These are phyloP conservation scores for Megalops atlanticus DNA, from an alignment of 2,113 vertebrate species.

Conservation along the genomic window DNA sequence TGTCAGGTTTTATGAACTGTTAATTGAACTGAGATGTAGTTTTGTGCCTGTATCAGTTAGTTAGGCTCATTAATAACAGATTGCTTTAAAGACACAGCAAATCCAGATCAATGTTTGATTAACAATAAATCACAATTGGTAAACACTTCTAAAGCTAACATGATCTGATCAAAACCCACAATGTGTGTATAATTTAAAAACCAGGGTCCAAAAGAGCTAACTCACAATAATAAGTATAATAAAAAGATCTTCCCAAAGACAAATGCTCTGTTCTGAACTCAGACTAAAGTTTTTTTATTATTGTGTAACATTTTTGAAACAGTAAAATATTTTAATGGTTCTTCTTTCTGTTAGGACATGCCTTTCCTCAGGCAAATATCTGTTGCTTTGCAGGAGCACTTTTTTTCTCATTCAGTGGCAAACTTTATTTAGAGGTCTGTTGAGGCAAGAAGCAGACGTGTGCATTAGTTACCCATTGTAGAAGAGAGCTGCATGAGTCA, in stretches of 20 bases:
- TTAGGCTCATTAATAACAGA: not conserved
- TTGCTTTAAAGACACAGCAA: not conserved
- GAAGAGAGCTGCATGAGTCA: not conserved
- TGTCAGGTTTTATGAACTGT: no score
- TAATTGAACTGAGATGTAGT: no score
- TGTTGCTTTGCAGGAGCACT: not conserved
- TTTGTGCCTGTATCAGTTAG: no score
- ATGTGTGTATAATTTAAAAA: no score
- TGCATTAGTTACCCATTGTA: not conserved
- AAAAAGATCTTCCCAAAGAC: no score
- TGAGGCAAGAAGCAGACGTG: not conserved
- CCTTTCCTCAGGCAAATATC: not conserved
- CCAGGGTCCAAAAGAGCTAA: no score
- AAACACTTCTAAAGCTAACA: no score
- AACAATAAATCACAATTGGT: not conserved
- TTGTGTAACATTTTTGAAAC: not conserved
- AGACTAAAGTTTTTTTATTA: not conserved
- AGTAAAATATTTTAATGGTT: not conserved
- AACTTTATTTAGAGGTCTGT: not conserved
- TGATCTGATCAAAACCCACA: no score
- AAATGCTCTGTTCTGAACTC: no score
- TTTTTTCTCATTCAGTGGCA: not conserved
- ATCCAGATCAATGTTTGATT: not conserved
- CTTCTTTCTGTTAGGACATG: not conserved
- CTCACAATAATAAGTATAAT: no score